Conservation (phyloP, 30 jellyfish, hydroid and myxozoan genomes). For the Euphysa ruthae region DNA sequence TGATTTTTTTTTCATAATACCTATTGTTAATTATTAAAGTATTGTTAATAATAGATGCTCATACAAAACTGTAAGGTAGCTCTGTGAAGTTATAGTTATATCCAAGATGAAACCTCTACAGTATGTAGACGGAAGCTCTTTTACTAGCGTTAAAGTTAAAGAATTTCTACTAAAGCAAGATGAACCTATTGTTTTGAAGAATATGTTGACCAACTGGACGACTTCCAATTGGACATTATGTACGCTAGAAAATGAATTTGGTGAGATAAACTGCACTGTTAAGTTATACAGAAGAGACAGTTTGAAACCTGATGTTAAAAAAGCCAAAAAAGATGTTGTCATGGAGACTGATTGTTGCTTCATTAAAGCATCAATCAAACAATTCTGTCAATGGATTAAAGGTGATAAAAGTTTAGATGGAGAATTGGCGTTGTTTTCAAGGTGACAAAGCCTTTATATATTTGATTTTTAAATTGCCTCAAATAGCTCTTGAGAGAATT, state of each 20-base stretch:
- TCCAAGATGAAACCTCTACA: no score
- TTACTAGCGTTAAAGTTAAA: slow-evolving; percentile 5
- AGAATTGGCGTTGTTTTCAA: not conserved
- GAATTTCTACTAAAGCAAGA: not conserved
- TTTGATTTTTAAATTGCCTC: no score
- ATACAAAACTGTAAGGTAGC: no score
- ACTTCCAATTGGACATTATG: slow-evolving; percentile 48
- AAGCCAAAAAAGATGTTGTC: no score
- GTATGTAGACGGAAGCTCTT: slow-evolving; percentile 6
- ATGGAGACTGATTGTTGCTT: slow-evolving; percentile 58
- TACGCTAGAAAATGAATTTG: slow-evolving; percentile 17
- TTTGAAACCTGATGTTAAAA: no score
- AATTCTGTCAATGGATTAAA: slow-evolving; percentile 34
- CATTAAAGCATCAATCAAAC: slow-evolving; percentile 21
- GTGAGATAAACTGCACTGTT: slow-evolving; percentile 26
- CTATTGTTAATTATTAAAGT: no score
- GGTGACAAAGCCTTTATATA: not conserved
- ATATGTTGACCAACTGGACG: slow-evolving; percentile 59
- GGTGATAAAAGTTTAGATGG: not conserved
- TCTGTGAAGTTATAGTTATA: no score
- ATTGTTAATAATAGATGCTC: no score
- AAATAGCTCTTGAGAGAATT: no score
- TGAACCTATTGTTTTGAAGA: slow-evolving; percentile 41
- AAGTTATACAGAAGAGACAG: slow-evolving; percentile 30
- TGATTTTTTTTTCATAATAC: no score